Evolutionary conservation across 1,140 invertebrate genomes (phyloP).

Genomic region (Oryzaephilus surinamensis): DNA sequence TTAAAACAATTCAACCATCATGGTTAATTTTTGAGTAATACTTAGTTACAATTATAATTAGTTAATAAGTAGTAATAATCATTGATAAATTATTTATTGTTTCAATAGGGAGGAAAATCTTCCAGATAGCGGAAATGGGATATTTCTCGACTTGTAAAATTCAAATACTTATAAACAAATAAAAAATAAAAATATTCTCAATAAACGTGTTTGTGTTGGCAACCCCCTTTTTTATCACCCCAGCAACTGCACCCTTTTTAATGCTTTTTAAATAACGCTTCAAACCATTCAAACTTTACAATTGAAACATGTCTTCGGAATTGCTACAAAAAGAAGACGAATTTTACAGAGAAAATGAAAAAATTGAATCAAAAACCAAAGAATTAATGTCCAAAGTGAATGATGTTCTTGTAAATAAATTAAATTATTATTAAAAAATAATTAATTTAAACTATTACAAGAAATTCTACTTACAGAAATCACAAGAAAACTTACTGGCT

Average conservation of each 20-base stretch:
- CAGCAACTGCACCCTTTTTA: background rate
- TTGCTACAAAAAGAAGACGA: slow-evolving; percentile 40
- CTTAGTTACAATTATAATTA: no score
- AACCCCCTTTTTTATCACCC: background rate
- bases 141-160: no score
- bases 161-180: no score
- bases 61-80: no score
- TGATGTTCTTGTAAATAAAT: slow-evolving; percentile 31
- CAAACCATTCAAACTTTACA: no score
- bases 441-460: no score
- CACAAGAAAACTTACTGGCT: slow-evolving; percentile 20
- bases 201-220: background rate
- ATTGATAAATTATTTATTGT: no score
- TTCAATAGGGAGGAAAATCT: no score
- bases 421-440: no score
- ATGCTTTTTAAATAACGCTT: background rate
- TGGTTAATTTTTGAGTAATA: no score
- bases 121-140: no score
- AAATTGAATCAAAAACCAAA: slow-evolving; percentile 39
- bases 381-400: slow-evolving; percentile 40
- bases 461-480: slow-evolving; percentile 18
- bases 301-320: slow-evolving; percentile 20
- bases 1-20: slow-evolving; percentile 10
- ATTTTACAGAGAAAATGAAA: slow-evolving; percentile 39
- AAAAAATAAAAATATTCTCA: no score